Conservation (phyloP, 2,113 vertebrate genomes). For the Nestor notabilis region DNA sequence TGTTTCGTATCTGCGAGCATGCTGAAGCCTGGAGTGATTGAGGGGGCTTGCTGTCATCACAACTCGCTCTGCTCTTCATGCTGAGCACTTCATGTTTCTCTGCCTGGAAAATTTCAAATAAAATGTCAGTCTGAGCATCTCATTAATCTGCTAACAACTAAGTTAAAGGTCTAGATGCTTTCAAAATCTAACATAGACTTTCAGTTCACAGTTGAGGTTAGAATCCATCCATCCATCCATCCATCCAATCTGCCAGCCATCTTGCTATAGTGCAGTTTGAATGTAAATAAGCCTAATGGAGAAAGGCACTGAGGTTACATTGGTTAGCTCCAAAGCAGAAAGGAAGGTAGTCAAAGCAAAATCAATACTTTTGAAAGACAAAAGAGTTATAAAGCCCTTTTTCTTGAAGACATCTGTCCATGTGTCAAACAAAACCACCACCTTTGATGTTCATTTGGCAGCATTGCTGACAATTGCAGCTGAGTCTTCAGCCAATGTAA, state of each 20-base stretch:
- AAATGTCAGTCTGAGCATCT: constrained; percentile 70
- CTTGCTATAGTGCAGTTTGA: neutral
- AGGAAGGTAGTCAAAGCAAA: constrained; percentile 9
- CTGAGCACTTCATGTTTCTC: constrained; percentile 61
- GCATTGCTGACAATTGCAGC: neutral
- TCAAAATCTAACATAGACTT: constrained; percentile 56
- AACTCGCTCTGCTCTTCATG: constrained; percentile 42
- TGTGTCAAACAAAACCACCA: neutral
- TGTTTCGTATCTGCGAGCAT: constrained; percentile 37
- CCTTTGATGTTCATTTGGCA: constrained; percentile 4
- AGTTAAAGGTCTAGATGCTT: constrained; percentile 61
- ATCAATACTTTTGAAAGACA: constrained; percentile 36
- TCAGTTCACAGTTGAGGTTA: constrained; percentile 45
- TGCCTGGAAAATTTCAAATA: constrained; percentile 63
- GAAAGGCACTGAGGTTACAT: neutral
- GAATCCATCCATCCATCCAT: neutral
- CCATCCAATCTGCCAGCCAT: neutral
- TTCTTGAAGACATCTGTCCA: neutral
- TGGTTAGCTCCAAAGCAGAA: neutral
- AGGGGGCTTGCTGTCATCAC: constrained; percentile 55
- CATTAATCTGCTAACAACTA: constrained; percentile 65
- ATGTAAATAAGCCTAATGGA: constrained; percentile 19
- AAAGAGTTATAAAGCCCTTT: constrained; percentile 16
- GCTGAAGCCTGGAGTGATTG: constrained; percentile 48
- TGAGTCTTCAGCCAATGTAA: neutral